phyloP scores from a whole-genome alignment of 2,797 vertebrate species.

The Perodicticus potto region DNA sequence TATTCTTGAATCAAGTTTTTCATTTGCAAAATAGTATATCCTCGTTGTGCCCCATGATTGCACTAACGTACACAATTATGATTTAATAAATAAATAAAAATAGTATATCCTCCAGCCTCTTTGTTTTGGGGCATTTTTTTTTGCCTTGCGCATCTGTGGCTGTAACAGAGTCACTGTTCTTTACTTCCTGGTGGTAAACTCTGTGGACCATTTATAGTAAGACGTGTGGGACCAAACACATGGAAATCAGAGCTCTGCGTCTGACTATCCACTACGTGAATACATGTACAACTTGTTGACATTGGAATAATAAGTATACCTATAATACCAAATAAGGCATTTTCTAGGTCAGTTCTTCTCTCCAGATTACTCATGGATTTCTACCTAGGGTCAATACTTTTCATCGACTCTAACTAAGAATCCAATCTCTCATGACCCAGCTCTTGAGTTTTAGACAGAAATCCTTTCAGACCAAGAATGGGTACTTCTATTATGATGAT shows the following conservation, averaged over 20 bases:
- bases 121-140: background rate
- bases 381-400: constrained; percentile 47
- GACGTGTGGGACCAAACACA: background rate
- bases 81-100: background rate
- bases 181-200: background rate
- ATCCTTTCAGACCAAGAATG: constrained; percentile 55
- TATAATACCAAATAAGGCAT: background rate
- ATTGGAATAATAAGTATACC: background rate
- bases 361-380: constrained; percentile 36
- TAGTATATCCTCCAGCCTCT: constrained; percentile 12
- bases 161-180: background rate
- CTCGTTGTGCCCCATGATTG: background rate
- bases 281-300: background rate
- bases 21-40: constrained; percentile 32
- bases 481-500: constrained; percentile 37
- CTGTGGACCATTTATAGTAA: constrained; percentile 26
- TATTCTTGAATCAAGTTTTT: constrained; percentile 47
- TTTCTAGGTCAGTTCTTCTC: constrained; percentile 51
- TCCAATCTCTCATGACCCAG: constrained; percentile 28
- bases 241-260: background rate
- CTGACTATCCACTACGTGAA: background rate
- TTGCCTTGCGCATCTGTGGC: background rate
- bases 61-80: no score
- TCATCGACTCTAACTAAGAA: constrained; percentile 52
- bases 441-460: constrained; percentile 63